Percentiles rank a stretch among this genome's conserved stretches.
phyloP scores from a whole-genome alignment of 1,140 invertebrate species.

The Andricus grossulariae region DNA sequence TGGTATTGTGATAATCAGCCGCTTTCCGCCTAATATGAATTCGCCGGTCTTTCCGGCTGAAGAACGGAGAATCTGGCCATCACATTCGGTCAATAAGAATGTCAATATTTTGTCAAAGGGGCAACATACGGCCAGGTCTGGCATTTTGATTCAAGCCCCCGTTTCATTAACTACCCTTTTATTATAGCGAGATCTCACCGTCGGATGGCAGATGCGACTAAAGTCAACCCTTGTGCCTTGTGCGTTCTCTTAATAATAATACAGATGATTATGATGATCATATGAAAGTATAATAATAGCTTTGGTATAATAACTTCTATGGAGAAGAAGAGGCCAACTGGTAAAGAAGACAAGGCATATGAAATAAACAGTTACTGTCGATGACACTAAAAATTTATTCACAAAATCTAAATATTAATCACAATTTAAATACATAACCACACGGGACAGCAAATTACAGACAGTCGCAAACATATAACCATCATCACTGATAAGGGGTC shows the following conservation, averaged over 20 bases:
- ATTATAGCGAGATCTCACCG: constrained; percentile 62
- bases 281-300: no score
- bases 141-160: constrained; percentile 56
- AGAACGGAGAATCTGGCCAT: constrained; percentile 61
- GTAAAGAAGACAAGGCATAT: no score
- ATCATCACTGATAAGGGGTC: no score
- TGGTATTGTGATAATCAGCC: not conserved
- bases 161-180: constrained; percentile 74
- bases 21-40: not conserved
- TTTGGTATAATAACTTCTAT: no score
- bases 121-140: constrained; percentile 65
- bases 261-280: no score
- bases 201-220: constrained; percentile 69
- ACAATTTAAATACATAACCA: no score
- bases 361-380: no score
- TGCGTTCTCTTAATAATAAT: constrained; percentile 67
- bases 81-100: constrained; percentile 57
- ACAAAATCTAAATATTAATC: no score
- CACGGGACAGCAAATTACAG: no score
- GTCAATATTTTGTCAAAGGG: constrained; percentile 73
- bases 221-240: constrained; percentile 72
- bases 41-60: not conserved
- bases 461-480: no score
- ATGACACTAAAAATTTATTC: no score
- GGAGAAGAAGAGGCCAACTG: no score